These are phyloP conservation scores for Ennomos quercinarius DNA, from an alignment of 2,888 invertebrate genomes.

Conservation along the genomic window DNA sequence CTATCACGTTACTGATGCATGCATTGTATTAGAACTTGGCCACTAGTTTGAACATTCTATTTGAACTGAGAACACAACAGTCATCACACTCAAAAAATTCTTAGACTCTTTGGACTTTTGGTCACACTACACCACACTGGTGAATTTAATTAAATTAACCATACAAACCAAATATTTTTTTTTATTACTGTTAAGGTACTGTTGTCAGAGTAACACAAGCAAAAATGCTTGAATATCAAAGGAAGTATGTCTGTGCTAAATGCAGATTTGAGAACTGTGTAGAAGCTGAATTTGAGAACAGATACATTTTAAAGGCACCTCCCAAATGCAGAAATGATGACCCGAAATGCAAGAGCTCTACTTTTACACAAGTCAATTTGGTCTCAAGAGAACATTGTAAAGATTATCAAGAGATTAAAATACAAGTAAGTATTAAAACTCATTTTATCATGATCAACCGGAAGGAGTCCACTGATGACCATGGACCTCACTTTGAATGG, in stretches of 20 bases:
- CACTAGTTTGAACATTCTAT: too few species aligned
- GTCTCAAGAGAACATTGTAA: constrained; percentile 88
- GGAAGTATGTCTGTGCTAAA: constrained; percentile 90
- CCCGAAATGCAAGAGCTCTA: constrained; percentile 82
- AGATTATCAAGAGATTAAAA: constrained; percentile 94
- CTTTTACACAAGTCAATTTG: constrained; percentile 80
- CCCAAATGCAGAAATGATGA: constrained; percentile 83
- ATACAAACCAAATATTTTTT: background rate
- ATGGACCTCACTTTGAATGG: too few species aligned
- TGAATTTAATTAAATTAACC: too few species aligned
- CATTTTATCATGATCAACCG: too few species aligned
- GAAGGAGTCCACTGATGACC: too few species aligned
- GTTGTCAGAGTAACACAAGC: constrained; percentile 91
- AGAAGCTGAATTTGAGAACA: constrained; percentile 89
- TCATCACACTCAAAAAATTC: too few species aligned
- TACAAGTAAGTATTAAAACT: constrained; percentile 84
- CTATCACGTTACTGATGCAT: too few species aligned
- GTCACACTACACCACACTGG: too few species aligned
- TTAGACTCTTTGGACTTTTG: too few species aligned
- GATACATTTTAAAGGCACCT: constrained; percentile 85
- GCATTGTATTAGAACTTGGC: too few species aligned
- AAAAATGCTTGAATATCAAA: constrained; percentile 91
- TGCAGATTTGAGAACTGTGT: constrained; percentile 89
- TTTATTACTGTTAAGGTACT: constrained; percentile 85
- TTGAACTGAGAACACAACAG: too few species aligned